Conservation (phyloP, 1,140 invertebrate species). For the Diploscapter pachys region DNA sequence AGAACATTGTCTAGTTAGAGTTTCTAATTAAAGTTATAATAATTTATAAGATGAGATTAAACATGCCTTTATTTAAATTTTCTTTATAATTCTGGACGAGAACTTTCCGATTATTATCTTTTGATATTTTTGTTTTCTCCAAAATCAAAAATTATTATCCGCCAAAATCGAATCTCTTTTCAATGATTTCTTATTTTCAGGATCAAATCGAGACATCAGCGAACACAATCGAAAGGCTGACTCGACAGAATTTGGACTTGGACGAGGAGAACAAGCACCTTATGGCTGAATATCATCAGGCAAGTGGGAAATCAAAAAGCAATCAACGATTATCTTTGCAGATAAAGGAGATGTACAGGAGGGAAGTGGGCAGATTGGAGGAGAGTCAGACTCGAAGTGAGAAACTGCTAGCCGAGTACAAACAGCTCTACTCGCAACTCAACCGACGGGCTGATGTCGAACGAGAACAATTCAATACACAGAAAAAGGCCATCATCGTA, state of each 20-base stretch:
- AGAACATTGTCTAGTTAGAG: constrained; percentile 5
- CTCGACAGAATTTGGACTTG: constrained; percentile 70
- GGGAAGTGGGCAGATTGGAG: constrained; percentile 74
- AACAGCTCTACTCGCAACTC: constrained; percentile 19
- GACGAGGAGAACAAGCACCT: constrained; percentile 80
- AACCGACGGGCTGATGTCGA: constrained; percentile 26
- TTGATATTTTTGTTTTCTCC: constrained; percentile 1
- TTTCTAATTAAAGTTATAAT: constrained; percentile 14
- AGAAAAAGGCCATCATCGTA: constrained; percentile 34
- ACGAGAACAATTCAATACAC: constrained; percentile 25
- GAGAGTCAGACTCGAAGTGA: constrained; percentile 71
- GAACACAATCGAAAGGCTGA: constrained; percentile 75
- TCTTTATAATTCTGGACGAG: not conserved
- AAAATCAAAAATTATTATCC: constrained; percentile 15
- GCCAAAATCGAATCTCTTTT: not conserved
- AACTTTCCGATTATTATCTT: constrained; percentile 23
- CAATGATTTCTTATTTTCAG: constrained; percentile 62
- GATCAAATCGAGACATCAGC: constrained; percentile 75
- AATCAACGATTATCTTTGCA: constrained; percentile 14
- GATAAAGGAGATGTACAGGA: constrained; percentile 77
- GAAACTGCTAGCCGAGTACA: constrained; percentile 83
- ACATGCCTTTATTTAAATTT: constrained; percentile 4
- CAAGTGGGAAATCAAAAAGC: constrained; percentile 44
- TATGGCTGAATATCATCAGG: constrained; percentile 73
- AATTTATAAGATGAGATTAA: constrained; percentile 12